Conservation (phyloP, 2,888 invertebrate species). For the Apamea anceps region DNA sequence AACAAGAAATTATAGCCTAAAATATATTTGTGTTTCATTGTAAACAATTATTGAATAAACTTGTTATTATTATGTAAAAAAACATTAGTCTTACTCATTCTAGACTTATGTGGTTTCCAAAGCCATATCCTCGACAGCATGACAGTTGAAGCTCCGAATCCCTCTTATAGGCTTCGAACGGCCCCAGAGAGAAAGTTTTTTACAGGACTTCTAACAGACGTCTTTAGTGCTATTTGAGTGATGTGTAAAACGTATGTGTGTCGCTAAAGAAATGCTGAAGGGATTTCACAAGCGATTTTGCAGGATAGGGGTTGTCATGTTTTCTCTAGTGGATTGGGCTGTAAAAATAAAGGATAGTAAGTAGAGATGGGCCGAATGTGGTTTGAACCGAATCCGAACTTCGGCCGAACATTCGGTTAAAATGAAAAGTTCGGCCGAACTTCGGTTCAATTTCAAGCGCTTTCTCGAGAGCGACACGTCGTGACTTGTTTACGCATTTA, state of each 20-base stretch:
- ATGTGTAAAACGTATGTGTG: constrained; percentile 49
- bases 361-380: too few relatives aligned
- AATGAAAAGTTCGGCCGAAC: too few relatives aligned
- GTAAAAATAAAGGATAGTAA: background rate
- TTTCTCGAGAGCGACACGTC: too few relatives aligned
- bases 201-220: constrained; percentile 25
- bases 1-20: too few relatives aligned
- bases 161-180: constrained; percentile 24
- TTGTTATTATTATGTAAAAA: too few relatives aligned
- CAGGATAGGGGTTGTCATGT: constrained; percentile 3
- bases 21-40: too few relatives aligned
- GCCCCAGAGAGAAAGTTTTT: constrained; percentile 42
- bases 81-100: constrained; percentile 40
- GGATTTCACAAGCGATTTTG: constrained; percentile 42
- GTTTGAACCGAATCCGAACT: too few relatives aligned
- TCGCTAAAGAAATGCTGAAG: constrained; percentile 41
- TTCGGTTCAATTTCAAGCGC: too few relatives aligned
- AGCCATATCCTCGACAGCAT: constrained; percentile 22
- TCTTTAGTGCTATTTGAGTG: constrained; percentile 42
- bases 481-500: too few relatives aligned
- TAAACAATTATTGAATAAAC: too few relatives aligned
- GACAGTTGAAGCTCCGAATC: constrained; percentile 50
- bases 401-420: too few relatives aligned
- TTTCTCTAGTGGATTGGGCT: constrained; percentile 10
- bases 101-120: constrained; percentile 38